Evolutionary conservation across 2,113 vertebrate genomes (phyloP).

Genomic region (Salminus brasiliensis): DNA sequence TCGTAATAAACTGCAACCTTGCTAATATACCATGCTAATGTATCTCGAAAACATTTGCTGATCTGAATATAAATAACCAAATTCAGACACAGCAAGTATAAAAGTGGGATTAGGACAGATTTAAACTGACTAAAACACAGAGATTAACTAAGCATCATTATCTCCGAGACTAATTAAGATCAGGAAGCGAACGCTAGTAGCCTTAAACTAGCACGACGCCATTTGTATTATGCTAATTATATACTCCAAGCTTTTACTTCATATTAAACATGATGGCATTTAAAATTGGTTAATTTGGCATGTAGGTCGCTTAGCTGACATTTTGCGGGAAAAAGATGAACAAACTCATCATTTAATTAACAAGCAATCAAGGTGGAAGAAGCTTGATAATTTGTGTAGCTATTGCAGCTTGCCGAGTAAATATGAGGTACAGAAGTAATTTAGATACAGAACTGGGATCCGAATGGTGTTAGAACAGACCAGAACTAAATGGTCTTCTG

Average conservation of each 20-base stretch:
- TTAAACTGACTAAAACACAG: not conserved
- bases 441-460: no score
- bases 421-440: no score
- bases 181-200: not conserved
- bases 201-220: not conserved
- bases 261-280: not conserved
- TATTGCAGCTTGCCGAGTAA: no score
- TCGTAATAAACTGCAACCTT: no score
- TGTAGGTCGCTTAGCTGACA: not conserved
- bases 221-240: slow-evolving; percentile 14
- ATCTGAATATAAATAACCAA: not conserved
- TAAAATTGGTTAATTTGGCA: not conserved
- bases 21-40: no score
- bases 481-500: no score
- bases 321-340: not conserved
- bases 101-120: no score
- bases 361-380: not conserved
- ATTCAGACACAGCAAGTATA: not conserved
- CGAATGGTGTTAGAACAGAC: no score
- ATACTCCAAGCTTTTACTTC: not conserved
- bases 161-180: not conserved
- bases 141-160: not conserved
- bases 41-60: no score
- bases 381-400: not conserved
- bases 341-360: not conserved